Base-by-base conservation (phyloP, 2,797 vertebrate species). In the Phoeniculus purpureus region DNA sequence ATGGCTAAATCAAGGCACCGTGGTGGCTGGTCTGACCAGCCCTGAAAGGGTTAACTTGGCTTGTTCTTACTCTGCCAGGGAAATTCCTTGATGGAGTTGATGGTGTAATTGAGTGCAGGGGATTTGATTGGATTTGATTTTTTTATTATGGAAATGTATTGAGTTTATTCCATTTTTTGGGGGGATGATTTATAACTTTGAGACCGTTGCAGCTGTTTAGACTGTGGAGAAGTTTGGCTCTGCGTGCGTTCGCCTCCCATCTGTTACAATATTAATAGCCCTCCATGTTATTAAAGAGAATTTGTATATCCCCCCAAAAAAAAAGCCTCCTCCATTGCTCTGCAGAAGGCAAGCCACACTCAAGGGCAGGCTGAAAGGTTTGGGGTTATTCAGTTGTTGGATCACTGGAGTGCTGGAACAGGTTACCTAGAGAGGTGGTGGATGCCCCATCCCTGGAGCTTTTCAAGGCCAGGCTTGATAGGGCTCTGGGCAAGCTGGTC, bases 211-310 rank as follows among this genome's bases (percentile, higher is more conserved):
- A 76, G 85, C 68, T 92, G 58, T 50, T 80, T 3, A 37, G 92
- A 16, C 78, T 74, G 13, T 19, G 58, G 45, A 54, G 56, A 55
- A 90, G 40, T 82, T 92, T 93, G 87, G 81, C 89, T 94, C 71
- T 58, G 3, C 1, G 0, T 26, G 32, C 2, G 4, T 51, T 70
- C 67, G 50, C 72, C 87, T 71, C 91, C 74, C 12, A 3, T 50
- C 6, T 40, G 60, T 43, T 67, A n/a, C 31, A 6, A 5, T 51
- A 61, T 87, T 58, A 80, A 80, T 65, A 71, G 85, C 21, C 10
- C 15, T 58, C 43, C 13, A 19, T 3, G 0, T 60, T 67, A 26
- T 37, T 14, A 43, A 62, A 18, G 43, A 43, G 43, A 43, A 43
- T 43, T 43, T 43, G 43, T 43, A 43, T 43, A 10, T 16, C 14